Evolutionary conservation across 2,113 vertebrate genomes (phyloP).

Genomic region (Brachirus orientalis): DNA sequence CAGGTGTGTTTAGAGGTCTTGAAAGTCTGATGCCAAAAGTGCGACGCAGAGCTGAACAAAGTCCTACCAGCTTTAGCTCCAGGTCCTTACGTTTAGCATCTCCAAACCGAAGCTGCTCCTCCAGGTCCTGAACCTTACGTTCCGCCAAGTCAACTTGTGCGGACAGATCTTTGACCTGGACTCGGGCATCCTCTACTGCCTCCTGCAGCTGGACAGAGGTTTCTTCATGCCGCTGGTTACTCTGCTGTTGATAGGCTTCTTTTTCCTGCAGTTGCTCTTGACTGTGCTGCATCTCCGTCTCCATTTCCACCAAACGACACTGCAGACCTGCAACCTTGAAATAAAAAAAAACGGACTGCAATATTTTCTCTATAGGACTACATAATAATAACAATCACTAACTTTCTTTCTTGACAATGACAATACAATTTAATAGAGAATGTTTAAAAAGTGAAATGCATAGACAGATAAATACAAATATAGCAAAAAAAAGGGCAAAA

Average conservation of each 20-base stretch:
- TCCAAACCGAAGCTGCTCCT: constrained; percentile 75
- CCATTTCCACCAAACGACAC: constrained; percentile 71
- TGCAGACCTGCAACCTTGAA: constrained; percentile 79
- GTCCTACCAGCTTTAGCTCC: constrained; percentile 72
- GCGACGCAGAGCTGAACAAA: constrained; percentile 75
- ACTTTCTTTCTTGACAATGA: no score
- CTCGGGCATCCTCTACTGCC: constrained; percentile 59
- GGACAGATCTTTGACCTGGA: constrained; percentile 57
- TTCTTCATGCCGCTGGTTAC: constrained; percentile 50
- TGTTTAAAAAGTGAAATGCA: no score
- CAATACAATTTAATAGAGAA: no score
- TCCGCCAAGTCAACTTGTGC: constrained; percentile 66
- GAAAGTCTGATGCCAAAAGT: constrained; percentile 70
- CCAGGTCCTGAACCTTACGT: constrained; percentile 60
- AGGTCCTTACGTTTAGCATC: constrained; percentile 60
- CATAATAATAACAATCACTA: no score
- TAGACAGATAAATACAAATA: no score
- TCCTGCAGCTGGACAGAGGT: constrained; percentile 50
- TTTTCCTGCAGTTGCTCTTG: constrained; percentile 67
- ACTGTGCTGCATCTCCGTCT: constrained; percentile 56
- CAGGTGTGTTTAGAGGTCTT: constrained; percentile 33
- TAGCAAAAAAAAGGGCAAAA: no score
- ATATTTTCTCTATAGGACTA: no score
- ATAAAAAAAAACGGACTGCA: neutral
- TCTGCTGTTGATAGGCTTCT: constrained; percentile 61